Percentiles rank a stretch among this genome's conserved stretches.
Evolutionary conservation across 2,113 vertebrate species (phyloP).

Genomic region (Laticauda colubrina): DNA sequence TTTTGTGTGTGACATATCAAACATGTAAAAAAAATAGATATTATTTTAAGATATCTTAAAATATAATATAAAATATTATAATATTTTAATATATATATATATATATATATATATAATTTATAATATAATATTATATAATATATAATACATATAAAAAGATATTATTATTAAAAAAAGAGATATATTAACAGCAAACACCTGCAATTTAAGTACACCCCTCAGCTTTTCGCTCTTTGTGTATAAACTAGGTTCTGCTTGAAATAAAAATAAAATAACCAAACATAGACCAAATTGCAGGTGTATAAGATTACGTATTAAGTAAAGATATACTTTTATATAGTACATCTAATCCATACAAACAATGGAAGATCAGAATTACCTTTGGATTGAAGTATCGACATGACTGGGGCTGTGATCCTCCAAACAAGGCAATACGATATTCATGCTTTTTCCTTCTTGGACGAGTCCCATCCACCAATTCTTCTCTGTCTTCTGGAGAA

Average conservation of each 20-base stretch:
- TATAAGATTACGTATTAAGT: not conserved
- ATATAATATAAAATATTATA: too few relatives aligned
- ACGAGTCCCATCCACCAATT: constrained; percentile 90
- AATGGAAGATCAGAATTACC: constrained; percentile 67
- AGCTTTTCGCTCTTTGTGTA: not conserved
- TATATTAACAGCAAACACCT: not conserved
- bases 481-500: constrained; percentile 90
- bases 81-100: too few relatives aligned
- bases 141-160: too few relatives aligned
- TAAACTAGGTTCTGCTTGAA: not conserved
- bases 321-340: not conserved
- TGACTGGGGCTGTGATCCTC: constrained; percentile 95
- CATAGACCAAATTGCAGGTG: not conserved
- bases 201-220: not conserved
- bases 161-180: not conserved
- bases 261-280: not conserved
- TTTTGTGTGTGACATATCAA: not conserved
- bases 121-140: too few relatives aligned
- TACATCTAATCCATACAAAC: not conserved
- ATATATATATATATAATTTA: too few relatives aligned
- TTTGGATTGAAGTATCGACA: constrained; percentile 98
- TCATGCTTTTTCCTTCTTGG: constrained; percentile 92
- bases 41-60: not conserved
- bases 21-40: not conserved
- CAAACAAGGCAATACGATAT: constrained; percentile 93